These are phyloP conservation scores for Tachypleus tridentatus DNA, from an alignment of 1,140 invertebrate genomes.

Conservation along the genomic window DNA sequence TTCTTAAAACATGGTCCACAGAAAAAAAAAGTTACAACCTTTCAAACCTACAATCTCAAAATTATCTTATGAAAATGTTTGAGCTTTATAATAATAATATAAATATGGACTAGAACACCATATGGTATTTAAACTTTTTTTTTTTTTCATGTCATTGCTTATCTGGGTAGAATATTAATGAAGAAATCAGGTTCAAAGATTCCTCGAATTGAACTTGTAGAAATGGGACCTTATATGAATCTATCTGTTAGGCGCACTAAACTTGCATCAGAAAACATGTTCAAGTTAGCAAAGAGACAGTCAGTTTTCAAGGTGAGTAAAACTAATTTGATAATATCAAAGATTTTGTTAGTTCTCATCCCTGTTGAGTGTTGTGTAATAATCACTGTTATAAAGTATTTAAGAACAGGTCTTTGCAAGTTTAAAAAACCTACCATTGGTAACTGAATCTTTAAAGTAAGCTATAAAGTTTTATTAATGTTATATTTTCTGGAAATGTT, in stretches of 20 bases:
- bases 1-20: too few species aligned
- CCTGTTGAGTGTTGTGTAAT: too few species aligned
- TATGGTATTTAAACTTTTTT: slow-evolving; percentile 14
- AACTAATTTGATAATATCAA: neutral
- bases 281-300: slow-evolving; percentile 70
- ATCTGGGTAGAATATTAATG: slow-evolving; percentile 51
- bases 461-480: too few species aligned
- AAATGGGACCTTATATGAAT: slow-evolving; percentile 89
- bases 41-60: too few species aligned
- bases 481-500: too few species aligned
- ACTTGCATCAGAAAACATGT: slow-evolving; percentile 79
- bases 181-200: slow-evolving; percentile 82
- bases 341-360: neutral
- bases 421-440: neutral
- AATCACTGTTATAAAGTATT: too few species aligned
- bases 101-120: neutral
- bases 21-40: too few species aligned
- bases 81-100: neutral
- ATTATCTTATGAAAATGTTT: neutral
- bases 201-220: slow-evolving; percentile 80
- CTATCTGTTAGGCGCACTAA: slow-evolving; percentile 70
- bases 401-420: too few species aligned
- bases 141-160: slow-evolving; percentile 10
- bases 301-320: slow-evolving; percentile 60
- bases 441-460: too few species aligned